A percentile compares a stretch with the other conserved stretches of the same genome.
phyloP scores from a whole-genome alignment of 37 sponge, comb jelly and placozoan species.

The Ianthella basta region DNA sequence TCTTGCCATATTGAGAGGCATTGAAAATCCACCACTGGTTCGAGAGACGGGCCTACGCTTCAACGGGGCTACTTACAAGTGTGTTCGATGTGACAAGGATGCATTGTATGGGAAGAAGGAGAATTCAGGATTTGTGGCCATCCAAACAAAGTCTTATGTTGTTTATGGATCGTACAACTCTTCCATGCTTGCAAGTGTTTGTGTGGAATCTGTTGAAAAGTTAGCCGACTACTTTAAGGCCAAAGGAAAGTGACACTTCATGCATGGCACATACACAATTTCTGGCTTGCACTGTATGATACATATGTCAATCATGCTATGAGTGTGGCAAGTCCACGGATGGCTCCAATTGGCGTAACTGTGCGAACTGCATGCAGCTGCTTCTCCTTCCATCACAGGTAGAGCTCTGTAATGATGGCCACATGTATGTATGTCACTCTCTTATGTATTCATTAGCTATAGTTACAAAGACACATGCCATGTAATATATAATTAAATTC shows the following conservation, averaged over 20 bases:
- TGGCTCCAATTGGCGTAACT: too few relatives aligned
- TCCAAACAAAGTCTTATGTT: slow-evolving; percentile 64
- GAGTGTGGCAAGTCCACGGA: too few relatives aligned
- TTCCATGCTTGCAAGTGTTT: slow-evolving; percentile 84
- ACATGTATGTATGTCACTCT: too few relatives aligned
- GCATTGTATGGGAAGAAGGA: slow-evolving; percentile 84
- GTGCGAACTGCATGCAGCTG: too few relatives aligned
- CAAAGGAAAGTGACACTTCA: slow-evolving; percentile 14
- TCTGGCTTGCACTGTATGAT: too few relatives aligned
- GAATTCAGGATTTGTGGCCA: slow-evolving; percentile 74
- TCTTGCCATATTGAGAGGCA: slow-evolving; percentile 35
- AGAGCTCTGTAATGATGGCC: too few relatives aligned
- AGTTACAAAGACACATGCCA: too few relatives aligned
- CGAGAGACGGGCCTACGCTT: slow-evolving; percentile 76
- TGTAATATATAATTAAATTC: too few relatives aligned
- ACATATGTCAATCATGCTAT: too few relatives aligned
- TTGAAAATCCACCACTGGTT: slow-evolving; percentile 50
- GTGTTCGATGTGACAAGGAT: slow-evolving; percentile 79
- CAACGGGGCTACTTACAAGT: slow-evolving; percentile 70
- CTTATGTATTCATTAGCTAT: too few relatives aligned
- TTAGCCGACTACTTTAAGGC: slow-evolving; percentile 64
- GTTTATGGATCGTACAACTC: slow-evolving; percentile 80
- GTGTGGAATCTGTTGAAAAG: slow-evolving; percentile 88
- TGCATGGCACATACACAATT: too few relatives aligned
- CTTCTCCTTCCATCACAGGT: too few relatives aligned